Conservation (phyloP, 2,888 invertebrate genomes). For the Drosophila nigricruria region DNA sequence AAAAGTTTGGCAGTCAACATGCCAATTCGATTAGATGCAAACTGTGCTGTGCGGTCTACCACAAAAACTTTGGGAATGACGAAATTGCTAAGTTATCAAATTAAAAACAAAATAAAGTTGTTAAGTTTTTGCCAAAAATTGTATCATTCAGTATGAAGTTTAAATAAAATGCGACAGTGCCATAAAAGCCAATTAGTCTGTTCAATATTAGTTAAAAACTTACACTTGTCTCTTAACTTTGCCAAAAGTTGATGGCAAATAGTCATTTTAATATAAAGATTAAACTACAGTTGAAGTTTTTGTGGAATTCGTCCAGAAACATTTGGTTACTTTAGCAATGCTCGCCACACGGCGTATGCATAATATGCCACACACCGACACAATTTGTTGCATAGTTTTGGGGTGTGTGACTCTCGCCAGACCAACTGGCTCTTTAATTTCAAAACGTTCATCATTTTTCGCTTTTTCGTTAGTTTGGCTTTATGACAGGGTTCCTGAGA, state of each 20-base stretch:
- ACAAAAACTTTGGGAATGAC: constrained; percentile 44
- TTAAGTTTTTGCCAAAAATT: constrained; percentile 1
- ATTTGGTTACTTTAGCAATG: not conserved
- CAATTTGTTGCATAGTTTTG: constrained; percentile 52
- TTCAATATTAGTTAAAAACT: constrained; percentile 18
- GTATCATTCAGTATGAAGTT: constrained; percentile 13
- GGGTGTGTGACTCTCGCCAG: constrained; percentile 5
- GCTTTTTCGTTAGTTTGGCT: constrained; percentile 15
- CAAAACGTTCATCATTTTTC: constrained; percentile 5
- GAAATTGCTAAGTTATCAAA: constrained; percentile 30
- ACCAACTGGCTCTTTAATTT: constrained; percentile 25
- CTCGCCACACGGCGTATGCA: constrained; percentile 27
- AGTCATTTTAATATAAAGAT: not conserved
- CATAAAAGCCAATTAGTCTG: constrained; percentile 19
- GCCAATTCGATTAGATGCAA: constrained; percentile 68
- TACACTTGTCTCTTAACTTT: constrained; percentile 7
- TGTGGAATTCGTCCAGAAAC: not conserved
- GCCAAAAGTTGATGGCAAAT: not conserved
- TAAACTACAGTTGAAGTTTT: not conserved
- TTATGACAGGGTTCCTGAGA: constrained; percentile 26
- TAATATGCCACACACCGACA: constrained; percentile 2
- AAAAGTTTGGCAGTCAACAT: constrained; percentile 44
- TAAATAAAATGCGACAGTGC: constrained; percentile 9
- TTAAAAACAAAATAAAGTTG: constrained; percentile 23
- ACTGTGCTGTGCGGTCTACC: constrained; percentile 44